Percentiles rank a stretch among this genome's conserved stretches.
Evolutionary conservation across 2,113 vertebrate species (phyloP).

Genomic region (Actenoides hombroni): DNA sequence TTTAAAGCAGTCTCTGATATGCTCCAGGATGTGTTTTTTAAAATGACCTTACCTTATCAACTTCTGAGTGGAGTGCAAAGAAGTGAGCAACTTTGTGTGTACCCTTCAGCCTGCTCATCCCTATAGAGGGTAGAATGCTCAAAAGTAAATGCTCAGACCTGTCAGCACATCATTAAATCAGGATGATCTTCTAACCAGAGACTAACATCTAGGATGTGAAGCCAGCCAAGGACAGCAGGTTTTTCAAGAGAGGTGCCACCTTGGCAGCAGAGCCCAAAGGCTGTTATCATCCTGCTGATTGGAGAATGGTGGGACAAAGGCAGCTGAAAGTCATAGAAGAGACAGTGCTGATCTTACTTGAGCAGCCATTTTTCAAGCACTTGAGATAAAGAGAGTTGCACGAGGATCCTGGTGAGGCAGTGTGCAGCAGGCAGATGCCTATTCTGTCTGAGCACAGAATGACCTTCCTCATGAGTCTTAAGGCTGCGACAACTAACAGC

Average conservation of each 20-base stretch:
- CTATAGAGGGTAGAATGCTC: neutral
- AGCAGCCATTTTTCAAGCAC: neutral
- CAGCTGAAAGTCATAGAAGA: neutral
- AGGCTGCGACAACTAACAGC: neutral
- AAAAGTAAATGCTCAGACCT: neutral
- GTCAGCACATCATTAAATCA: neutral
- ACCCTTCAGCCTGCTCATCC: neutral
- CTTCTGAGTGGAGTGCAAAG: neutral
- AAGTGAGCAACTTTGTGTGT: neutral
- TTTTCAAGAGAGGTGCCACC: neutral
- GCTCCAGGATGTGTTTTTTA: neutral
- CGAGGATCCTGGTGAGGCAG: neutral
- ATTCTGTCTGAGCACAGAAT: neutral
- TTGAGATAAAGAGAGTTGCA: neutral
- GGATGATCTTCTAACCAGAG: neutral
- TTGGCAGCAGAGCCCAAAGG: neutral
- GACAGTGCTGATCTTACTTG: neutral
- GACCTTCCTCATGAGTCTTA: neutral
- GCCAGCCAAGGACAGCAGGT: neutral
- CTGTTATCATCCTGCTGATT: neutral
- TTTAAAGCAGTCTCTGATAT: neutral
- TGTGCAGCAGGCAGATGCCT: accelerated
- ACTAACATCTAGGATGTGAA: neutral
- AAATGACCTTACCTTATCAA: neutral
- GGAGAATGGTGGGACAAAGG: neutral